Conservation (phyloP, 2,113 vertebrate genomes). For the Larimichthys crocea region DNA sequence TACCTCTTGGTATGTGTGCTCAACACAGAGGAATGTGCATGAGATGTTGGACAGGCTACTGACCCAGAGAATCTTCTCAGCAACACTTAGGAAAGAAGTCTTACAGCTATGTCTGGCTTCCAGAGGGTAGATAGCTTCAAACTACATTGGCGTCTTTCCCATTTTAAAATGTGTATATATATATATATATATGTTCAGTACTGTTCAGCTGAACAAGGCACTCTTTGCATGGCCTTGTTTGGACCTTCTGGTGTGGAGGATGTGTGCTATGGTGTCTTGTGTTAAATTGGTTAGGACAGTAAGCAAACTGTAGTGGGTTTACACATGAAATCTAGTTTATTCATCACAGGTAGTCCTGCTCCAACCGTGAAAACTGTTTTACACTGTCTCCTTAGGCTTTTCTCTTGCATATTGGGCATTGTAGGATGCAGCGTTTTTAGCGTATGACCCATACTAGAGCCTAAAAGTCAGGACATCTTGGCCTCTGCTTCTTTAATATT, state of each 20-base stretch:
- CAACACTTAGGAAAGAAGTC: neutral
- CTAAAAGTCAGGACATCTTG: no score
- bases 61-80: conserved; percentile 30
- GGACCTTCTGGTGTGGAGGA: no score
- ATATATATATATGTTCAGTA: no score
- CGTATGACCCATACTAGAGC: no score
- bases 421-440: no score
- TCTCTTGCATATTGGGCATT: no score
- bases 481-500: no score
- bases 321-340: neutral
- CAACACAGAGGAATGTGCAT: conserved; percentile 53
- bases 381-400: neutral
- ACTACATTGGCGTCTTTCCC: neutral
- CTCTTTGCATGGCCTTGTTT: no score
- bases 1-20: conserved; percentile 36
- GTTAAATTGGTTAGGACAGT: no score
- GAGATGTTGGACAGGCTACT: conserved; percentile 31
- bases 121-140: neutral
- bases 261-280: no score
- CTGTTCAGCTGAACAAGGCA: no score
- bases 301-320: neutral
- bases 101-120: conserved; percentile 17
- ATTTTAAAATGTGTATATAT: neutral
- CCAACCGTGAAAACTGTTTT: neutral
- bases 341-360: neutral